These are phyloP conservation scores for Scaptodrosophila latifasciaeformis DNA, from an alignment of 2,888 invertebrate genomes.

Conservation along the genomic window DNA sequence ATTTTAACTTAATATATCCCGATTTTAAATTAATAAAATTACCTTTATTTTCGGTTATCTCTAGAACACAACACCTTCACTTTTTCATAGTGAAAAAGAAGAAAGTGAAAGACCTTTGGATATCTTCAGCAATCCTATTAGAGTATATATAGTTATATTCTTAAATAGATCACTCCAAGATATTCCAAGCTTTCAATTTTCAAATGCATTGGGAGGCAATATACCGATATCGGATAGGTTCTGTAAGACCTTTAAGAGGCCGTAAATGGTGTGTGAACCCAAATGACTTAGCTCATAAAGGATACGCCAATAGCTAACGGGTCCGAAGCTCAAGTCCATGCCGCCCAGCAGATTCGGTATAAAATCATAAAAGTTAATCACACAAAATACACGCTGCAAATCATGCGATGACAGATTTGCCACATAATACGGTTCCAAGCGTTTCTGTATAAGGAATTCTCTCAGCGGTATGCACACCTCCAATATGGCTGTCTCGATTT, in stretches of 20 bases:
- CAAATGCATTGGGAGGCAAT: too few species aligned
- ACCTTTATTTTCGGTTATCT: too few species aligned
- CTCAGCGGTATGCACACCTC: conserved; percentile 55
- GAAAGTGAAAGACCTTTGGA: background rate
- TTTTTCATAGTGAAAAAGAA: too few species aligned
- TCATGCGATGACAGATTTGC: conserved; percentile 53
- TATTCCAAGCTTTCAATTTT: too few species aligned
- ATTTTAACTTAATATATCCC: too few species aligned
- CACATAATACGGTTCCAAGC: conserved; percentile 53
- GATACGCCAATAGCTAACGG: conserved; percentile 67
- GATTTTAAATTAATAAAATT: too few species aligned
- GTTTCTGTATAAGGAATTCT: conserved; percentile 61
- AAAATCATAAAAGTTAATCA: conserved; percentile 70
- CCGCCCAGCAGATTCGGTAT: conserved; percentile 69
- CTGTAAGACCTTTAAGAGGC: conserved; percentile 66
- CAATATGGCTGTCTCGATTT: conserved; percentile 55
- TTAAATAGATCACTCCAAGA: too few species aligned
- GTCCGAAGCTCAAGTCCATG: conserved; percentile 55
- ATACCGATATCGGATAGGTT: too few species aligned
- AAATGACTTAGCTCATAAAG: conserved; percentile 70
- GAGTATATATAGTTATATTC: too few species aligned
- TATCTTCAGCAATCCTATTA: background rate
- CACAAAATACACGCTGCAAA: conserved; percentile 61
- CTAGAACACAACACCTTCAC: too few species aligned
- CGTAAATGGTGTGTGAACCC: conserved; percentile 63